These are phyloP conservation scores for Zophobas atratus DNA, from an alignment of 1,140 invertebrate genomes.

Conservation along the genomic window DNA sequence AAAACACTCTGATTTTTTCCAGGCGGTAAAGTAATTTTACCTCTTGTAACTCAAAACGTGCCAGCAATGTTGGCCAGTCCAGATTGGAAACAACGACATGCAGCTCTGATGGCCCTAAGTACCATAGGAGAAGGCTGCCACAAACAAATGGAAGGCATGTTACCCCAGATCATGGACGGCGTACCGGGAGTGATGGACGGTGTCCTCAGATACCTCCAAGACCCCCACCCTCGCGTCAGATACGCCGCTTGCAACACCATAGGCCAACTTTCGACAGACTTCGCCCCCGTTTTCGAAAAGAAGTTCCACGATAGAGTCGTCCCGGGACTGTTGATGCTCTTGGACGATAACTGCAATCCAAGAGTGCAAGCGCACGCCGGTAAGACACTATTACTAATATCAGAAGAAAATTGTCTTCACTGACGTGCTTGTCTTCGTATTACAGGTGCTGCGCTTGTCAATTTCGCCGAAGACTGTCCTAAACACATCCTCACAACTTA, in stretches of 20 bases:
- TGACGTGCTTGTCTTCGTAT: background rate
- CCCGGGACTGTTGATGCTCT: slow-evolving; percentile 89
- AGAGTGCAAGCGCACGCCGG: slow-evolving; percentile 94
- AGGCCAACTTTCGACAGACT: slow-evolving; percentile 99
- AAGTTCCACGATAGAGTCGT: slow-evolving; percentile 97
- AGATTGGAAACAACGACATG: slow-evolving; percentile 92
- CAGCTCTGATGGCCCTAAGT: slow-evolving; percentile 98
- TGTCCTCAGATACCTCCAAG: slow-evolving; percentile 63
- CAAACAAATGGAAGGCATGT: slow-evolving; percentile 96
- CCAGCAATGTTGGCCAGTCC: slow-evolving; percentile 89
- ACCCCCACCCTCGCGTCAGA: slow-evolving; percentile 90
- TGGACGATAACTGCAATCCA: slow-evolving; percentile 93
- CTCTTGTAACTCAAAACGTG: slow-evolving; percentile 88
- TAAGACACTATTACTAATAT: slow-evolving; percentile 20
- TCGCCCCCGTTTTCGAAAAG: slow-evolving; percentile 96
- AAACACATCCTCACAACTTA: slow-evolving; percentile 94
- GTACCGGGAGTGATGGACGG: slow-evolving; percentile 87
- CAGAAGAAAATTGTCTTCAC: slow-evolving; percentile 23
- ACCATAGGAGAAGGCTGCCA: slow-evolving; percentile 98
- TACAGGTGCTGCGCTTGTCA: slow-evolving; percentile 90
- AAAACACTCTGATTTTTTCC: slow-evolving; percentile 15
- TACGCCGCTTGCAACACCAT: slow-evolving; percentile 99
- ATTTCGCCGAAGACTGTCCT: slow-evolving; percentile 99
- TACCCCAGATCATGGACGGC: slow-evolving; percentile 92
- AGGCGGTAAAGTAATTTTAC: slow-evolving; percentile 92